phyloP scores from a whole-genome alignment of 2,797 vertebrate species.

The Taenioides sp. region DNA sequence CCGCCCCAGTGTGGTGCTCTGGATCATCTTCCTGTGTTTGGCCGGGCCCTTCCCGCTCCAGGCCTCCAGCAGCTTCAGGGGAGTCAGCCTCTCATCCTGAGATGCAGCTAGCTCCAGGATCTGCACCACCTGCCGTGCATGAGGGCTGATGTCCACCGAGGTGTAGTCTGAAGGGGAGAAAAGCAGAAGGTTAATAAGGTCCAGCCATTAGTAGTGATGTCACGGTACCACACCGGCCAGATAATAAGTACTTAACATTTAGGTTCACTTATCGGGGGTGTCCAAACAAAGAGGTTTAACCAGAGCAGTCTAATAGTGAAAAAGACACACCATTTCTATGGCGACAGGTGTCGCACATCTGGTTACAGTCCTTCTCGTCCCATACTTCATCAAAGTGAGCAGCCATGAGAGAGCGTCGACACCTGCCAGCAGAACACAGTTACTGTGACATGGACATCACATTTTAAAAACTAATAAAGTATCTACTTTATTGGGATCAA shows the following conservation, averaged over 20 bases:
- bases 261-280: too few species aligned
- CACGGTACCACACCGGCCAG: too few species aligned
- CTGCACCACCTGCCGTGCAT: slow-evolving; percentile 85
- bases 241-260: too few species aligned
- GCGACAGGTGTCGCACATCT: slow-evolving; percentile 92
- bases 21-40: slow-evolving; percentile 83
- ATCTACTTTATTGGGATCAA: too few species aligned
- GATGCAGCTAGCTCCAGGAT: slow-evolving; percentile 84
- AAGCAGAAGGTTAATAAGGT: neutral
- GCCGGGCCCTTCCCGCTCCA: slow-evolving; percentile 89
- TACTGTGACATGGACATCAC: neutral
- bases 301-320: neutral
- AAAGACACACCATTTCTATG: slow-evolving; percentile 72
- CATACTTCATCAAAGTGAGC: slow-evolving; percentile 94
- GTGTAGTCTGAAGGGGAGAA: slow-evolving; percentile 65
- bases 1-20: slow-evolving; percentile 79
- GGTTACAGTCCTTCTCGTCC: slow-evolving; percentile 87
- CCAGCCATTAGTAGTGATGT: too few species aligned
- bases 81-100: slow-evolving; percentile 89
- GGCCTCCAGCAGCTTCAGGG: slow-evolving; percentile 88
- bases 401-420: slow-evolving; percentile 90
- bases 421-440: slow-evolving; percentile 71
- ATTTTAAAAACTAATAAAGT: too few species aligned
- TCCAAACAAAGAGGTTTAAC: neutral
- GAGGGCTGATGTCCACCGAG: slow-evolving; percentile 77